Evolutionary conservation across 1,140 invertebrate genomes (phyloP), one percentile per base, ranked within the genome.

Genomic region (Dendrolimus kikuchii): DNA sequence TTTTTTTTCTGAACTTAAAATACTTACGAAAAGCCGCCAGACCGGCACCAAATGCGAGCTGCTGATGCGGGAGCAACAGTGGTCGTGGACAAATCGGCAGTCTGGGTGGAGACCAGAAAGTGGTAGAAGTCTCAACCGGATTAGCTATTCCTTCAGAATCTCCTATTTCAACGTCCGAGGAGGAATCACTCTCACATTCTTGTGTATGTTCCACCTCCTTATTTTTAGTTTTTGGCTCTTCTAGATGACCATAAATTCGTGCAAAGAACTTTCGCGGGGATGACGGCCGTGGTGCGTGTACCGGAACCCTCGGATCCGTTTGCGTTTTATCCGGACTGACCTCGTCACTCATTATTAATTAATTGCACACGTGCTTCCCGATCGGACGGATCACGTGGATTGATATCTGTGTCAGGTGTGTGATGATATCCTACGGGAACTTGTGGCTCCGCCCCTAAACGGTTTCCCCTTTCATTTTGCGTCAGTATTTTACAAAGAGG

Each of bases 261-360:
- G 90, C 90, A 62, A 93, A 93, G 73, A 93, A 93, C 63, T 90
- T 89, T 39, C 91, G 75, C 8, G 91, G 92, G 0, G 91, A 91
- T 4, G 91, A 92, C 7, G 91, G 91, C 37, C 89, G 68, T 6
- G 85, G 83, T 0, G 72, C 51, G 38, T 67, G 68, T 47, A 83
- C 64, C n/a, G 64, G 55, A 44, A 23, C 23, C 23, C 52, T 53
- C 40, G 59, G 42, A 23, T 51, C 44, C 7, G 71, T 74, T 44
- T 51, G 42, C 40, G 47, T 47, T 49, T 60, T 60, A 37, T 57
- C 57, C 36, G 49, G 46, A 38, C 61, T 50, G n/a, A 52, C 47
- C 46, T 62, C 65, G 40, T 72, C 64, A 53, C 57, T 71, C 69
- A 72, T 75, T 37, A 8, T 70, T 23, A 7, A 51, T 59, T 59